phyloP scores from a whole-genome alignment of 2,113 vertebrate genomes.

The Uria lomvia region DNA sequence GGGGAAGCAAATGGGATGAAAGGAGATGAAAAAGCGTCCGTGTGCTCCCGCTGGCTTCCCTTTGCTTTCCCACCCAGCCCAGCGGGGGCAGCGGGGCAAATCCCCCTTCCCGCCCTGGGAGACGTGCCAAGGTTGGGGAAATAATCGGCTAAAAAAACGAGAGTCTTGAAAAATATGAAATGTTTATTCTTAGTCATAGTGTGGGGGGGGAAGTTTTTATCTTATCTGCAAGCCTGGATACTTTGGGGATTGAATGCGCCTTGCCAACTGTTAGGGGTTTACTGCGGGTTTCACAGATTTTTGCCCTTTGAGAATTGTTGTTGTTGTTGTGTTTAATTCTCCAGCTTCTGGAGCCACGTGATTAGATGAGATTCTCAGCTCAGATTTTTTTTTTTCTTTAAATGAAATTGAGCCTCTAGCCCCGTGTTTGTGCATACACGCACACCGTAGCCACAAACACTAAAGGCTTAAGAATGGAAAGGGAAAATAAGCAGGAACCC shows the following conservation, averaged over 20 bases:
- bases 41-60: neutral
- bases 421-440: neutral
- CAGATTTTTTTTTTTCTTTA: neutral
- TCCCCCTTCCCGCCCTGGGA: neutral
- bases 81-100: neutral
- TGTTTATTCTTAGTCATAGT: neutral
- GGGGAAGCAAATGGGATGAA: accelerated
- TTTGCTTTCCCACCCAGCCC: neutral
- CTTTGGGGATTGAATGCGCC: neutral
- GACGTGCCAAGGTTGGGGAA: accelerated
- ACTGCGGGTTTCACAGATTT: neutral
- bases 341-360: neutral
- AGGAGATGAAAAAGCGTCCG: neutral
- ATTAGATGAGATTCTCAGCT: neutral
- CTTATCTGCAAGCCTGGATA: neutral
- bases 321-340: neutral
- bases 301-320: neutral
- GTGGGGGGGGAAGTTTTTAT: neutral
- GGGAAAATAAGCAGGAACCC: neutral
- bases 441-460: neutral
- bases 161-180: neutral
- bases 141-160: neutral
- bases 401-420: neutral
- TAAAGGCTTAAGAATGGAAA: neutral
- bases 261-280: neutral